Evolutionary conservation across 1,140 invertebrate species (phyloP).

Genomic region (Himalopsyche phryganea): DNA sequence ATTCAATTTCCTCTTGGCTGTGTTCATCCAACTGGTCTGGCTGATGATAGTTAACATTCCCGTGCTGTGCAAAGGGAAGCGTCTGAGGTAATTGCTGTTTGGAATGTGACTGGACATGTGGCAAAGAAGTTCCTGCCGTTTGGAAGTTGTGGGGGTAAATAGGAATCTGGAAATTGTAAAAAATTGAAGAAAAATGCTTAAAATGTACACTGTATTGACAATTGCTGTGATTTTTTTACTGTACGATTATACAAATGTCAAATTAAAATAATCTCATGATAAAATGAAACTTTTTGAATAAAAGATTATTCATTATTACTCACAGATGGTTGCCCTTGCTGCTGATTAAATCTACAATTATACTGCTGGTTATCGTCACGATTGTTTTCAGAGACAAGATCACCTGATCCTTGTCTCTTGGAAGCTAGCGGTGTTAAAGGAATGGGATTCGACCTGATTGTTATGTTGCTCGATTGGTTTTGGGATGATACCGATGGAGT

Average conservation of each 20-base stretch:
- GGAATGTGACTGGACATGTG: slow-evolving; percentile 25
- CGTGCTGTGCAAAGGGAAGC: slow-evolving; percentile 16
- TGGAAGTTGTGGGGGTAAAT: slow-evolving; percentile 31
- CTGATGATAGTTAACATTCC: slow-evolving; percentile 11
- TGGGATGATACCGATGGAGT: neutral
- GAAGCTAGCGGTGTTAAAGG: slow-evolving; percentile 25
- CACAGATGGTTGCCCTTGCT: slow-evolving; percentile 24
- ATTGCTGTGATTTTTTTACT: no score
- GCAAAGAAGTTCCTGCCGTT: slow-evolving; percentile 7
- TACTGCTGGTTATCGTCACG: slow-evolving; percentile 26
- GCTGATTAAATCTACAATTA: slow-evolving; percentile 30
- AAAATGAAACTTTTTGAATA: no score
- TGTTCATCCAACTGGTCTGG: slow-evolving; percentile 6
- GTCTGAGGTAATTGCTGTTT: slow-evolving; percentile 19
- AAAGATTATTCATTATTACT: no score
- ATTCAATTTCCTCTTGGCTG: slow-evolving; percentile 29
- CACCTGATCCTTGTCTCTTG: slow-evolving; percentile 20
- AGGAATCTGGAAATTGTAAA: slow-evolving; percentile 33
- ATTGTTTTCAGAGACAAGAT: slow-evolving; percentile 3
- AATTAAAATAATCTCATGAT: no score
- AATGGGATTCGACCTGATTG: slow-evolving; percentile 29
- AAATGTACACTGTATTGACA: no score
- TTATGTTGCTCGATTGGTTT: slow-evolving; percentile 23
- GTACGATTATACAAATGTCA: no score
- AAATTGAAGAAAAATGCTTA: no score